Evolutionary conservation across 2,888 invertebrate species (phyloP), one percentile per base, ranked within the genome.

Genomic region (Thyatira batis): DNA sequence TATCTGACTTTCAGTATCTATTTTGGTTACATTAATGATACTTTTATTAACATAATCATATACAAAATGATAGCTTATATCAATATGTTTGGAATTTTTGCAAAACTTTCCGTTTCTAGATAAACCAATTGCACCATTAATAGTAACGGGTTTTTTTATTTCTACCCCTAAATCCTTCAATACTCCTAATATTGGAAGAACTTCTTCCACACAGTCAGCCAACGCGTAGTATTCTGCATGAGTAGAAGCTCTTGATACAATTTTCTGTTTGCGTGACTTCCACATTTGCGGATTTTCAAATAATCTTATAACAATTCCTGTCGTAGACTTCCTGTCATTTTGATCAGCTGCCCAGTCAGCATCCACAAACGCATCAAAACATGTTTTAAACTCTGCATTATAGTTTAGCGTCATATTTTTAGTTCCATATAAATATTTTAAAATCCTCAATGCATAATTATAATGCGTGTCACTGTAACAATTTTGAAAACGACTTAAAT

Each of bases 181-280:
- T 17, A 44, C 21, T 43, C 51, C 51, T 51, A 17, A 25, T n/a
- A 51, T 51, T 23, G 51, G 51, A 21, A 51, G 44, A 2, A 51
- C 13, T 13, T 51, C 51, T 28, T 51, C 51, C n/a, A 51, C 51
- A 44, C 51, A 51, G 44, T 51, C 51, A n/a, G n/a, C n/a, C n/a
- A n/a, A 39, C 39, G 39, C 3, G 39, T 17, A 30, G 49, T n/a
- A n/a, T n/a, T n/a, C n/a, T n/a, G n/a, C 49, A 30, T 49, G 27
- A 25, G 49, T 49, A 30, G 43, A 50, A 33, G 50, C 39, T 43
- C 50, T 27, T 23, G 50, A 51, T n/a, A 51, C 51, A 27, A 51
- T 51, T 39, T 51, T 51, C 23, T 51, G 51, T 30, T 51, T 51
- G n/a, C 30, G 51, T 20, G 51, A 30, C 30, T 45, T 51, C 51